Base-by-base conservation (phyloP, 2,888 invertebrate species). In the Tigriopus californicus region DNA sequence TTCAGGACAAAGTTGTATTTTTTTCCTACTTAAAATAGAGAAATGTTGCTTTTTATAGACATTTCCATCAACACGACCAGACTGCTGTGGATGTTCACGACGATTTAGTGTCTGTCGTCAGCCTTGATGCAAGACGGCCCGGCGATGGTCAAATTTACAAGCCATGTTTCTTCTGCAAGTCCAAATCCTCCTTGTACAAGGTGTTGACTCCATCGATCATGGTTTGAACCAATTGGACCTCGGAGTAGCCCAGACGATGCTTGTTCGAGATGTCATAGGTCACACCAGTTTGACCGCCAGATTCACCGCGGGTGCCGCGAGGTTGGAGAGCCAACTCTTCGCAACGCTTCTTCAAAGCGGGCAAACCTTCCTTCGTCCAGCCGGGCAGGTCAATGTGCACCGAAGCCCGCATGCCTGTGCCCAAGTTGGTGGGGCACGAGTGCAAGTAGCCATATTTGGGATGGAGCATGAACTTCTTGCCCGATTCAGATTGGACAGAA, bases 391-490 rank as follows among this genome's bases (percentile, higher is more conserved):
- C 71, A 62, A 76, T 71, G 67, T 75, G 76, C n/a, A 77, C 76
- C 55, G 72, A 72, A 53, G 74, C 75, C 54, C 75, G 69, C 61
- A 76, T 70, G 46, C 74, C 74, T 47, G 76, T 76, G 13, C 76
- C 76, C 61, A 76, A 67, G 65, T 76, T 76, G 60, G 74, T 74
- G 13, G 76, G 76, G 65, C 76, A 76, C 69, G 74, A 75, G 12
- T 74, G 74, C 62, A 76, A 65, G 67, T 69, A 76, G 33, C 76
- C 76, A 59, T 74, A 68, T 54, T 71, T 70, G 2, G 72, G 70
- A 64, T 73, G 71, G 54, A 71, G 61, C 64, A 62, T 62, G 53
- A 64, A 61, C 10, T 58, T 47, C 40, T 53, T 51, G 42, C 59
- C 59, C n/a, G 47, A 46, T 44, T 61, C 61, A 10, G 46, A 57